Percentiles rank a stretch among this genome's conserved stretches.
Conservation (phyloP, 92 coral and sea anemone species). For the Pocillopora meandrina region DNA sequence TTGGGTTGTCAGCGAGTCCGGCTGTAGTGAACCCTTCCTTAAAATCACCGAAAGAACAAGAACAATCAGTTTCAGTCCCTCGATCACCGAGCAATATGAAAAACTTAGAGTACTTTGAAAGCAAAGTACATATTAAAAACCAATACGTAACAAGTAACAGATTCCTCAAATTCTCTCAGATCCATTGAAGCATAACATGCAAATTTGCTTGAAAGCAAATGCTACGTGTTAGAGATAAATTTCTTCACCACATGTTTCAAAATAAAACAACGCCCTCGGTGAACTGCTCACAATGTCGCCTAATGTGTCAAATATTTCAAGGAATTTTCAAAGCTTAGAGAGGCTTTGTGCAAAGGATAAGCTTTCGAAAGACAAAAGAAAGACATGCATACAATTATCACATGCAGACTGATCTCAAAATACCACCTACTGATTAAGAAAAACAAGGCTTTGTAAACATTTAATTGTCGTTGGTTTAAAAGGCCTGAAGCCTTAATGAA, state of each 20-base stretch:
- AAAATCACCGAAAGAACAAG: background rate
- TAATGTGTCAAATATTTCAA: background rate
- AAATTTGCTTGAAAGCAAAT: conserved; percentile 21
- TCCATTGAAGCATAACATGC: conserved; percentile 50
- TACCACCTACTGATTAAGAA: background rate
- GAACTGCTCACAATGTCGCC: background rate
- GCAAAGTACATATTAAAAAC: background rate
- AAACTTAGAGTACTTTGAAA: background rate
- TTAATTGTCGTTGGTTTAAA: background rate
- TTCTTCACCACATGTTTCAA: background rate
- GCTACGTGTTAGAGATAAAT: background rate
- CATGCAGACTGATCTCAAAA: background rate
- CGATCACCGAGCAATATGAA: background rate
- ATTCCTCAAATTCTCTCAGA: conserved; percentile 61
- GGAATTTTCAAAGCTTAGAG: background rate
- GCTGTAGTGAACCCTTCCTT: conserved; percentile 96
- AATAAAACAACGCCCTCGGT: background rate
- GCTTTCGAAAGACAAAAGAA: background rate
- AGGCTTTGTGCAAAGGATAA: background rate
- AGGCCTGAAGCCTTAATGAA: background rate
- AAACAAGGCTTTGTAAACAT: conserved; percentile 12
- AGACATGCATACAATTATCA: conserved; percentile 22
- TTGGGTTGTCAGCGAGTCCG: conserved; percentile 73
- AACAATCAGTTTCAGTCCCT: background rate
- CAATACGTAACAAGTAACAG: conserved; percentile 46